Conservation (phyloP, 2,113 vertebrate species). For the Origma solitaria region DNA sequence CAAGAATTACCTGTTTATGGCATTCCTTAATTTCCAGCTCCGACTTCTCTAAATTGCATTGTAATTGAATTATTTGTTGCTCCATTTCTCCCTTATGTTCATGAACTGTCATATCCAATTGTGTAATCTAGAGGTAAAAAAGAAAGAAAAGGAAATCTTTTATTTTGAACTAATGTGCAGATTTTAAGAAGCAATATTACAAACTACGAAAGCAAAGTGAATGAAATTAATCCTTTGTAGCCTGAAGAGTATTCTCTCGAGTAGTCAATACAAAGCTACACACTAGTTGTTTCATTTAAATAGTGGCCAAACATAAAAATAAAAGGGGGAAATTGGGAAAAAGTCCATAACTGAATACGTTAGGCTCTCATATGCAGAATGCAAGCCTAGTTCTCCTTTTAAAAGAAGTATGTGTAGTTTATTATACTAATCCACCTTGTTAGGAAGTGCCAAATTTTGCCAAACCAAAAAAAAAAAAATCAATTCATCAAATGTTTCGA, state of each 20-base stretch:
- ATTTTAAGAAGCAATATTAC: background rate
- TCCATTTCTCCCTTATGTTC: conserved; percentile 90
- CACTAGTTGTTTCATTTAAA: background rate
- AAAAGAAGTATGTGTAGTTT: background rate
- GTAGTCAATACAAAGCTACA: background rate
- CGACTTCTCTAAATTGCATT: conserved; percentile 79
- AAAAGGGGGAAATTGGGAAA: background rate
- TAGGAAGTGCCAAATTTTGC: background rate
- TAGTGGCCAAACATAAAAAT: background rate
- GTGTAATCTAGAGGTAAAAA: conserved; percentile 78
- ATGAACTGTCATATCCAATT: conserved; percentile 86
- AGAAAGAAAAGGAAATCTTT: background rate
- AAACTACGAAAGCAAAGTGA: background rate
- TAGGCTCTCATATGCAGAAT: background rate
- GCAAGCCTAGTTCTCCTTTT: background rate
- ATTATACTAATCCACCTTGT: background rate
- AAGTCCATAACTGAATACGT: background rate
- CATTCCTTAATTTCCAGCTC: conserved; percentile 77
- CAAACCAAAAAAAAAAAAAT: background rate
- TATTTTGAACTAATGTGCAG: background rate
- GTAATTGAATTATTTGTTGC: conserved; percentile 82
- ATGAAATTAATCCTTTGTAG: background rate
- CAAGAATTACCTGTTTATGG: conserved; percentile 77
- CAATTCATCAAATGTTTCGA: background rate
- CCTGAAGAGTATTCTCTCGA: background rate